Evolutionary conservation across 2,888 invertebrate genomes (phyloP).

Genomic region (Trisateles emortualis): DNA sequence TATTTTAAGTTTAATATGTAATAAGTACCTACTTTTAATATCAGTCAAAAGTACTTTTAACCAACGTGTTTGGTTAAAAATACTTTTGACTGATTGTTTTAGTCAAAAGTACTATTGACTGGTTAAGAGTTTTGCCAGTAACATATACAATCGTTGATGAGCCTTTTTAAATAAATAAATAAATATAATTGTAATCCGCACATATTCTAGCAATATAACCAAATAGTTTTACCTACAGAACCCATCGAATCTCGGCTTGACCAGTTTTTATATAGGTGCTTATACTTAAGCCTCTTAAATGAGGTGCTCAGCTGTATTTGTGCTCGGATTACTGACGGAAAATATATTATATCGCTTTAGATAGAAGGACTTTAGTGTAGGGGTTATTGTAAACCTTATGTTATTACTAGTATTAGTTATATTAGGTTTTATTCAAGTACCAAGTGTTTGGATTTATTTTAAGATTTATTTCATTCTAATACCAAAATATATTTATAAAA

Average conservation of each 20-base stretch:
- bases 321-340: slow-evolving; percentile 33
- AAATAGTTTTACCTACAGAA: neutral
- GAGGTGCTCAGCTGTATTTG: slow-evolving; percentile 47
- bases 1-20: too few relatives aligned
- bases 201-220: neutral
- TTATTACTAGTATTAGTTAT: slow-evolving; percentile 6
- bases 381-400: slow-evolving; percentile 5
- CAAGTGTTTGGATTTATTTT: too few relatives aligned
- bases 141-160: too few relatives aligned
- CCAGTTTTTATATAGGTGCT: slow-evolving; percentile 23
- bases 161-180: too few relatives aligned
- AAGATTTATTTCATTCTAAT: too few relatives aligned
- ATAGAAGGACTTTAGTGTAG: slow-evolving; percentile 5
- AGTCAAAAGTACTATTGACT: too few relatives aligned
- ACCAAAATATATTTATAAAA: too few relatives aligned
- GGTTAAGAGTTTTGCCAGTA: too few relatives aligned
- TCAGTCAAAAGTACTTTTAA: too few relatives aligned
- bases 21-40: too few relatives aligned
- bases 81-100: too few relatives aligned
- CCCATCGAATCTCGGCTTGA: slow-evolving; percentile 10
- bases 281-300: slow-evolving; percentile 40
- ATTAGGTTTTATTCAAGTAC: neutral
- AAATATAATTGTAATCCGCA: neutral
- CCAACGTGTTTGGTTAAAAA: too few relatives aligned
- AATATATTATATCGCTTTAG: slow-evolving; percentile 40